Evolutionary conservation across 2,888 invertebrate genomes (phyloP), one percentile per base, ranked within the genome.

Genomic region (Trachelus stipa): DNA sequence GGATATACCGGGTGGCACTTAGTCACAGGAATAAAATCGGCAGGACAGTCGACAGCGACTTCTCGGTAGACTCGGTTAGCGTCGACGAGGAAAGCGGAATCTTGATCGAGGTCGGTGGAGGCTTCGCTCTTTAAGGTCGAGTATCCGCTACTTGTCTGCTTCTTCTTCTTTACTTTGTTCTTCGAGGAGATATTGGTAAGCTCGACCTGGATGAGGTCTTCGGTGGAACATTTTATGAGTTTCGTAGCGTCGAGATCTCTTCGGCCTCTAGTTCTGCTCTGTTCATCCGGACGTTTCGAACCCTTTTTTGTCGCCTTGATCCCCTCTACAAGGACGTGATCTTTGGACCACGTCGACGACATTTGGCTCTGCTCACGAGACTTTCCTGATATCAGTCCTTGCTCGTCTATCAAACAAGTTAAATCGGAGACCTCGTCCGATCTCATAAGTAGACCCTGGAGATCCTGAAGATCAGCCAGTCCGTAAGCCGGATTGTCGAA

Each of bases 401-500:
- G 86, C 4, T 90, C 91, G 83, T 88, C 90, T 40, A 91, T 90
- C 30, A 91, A 80, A 30, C 88, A 79, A 0, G 90, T 88, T 12
- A 91, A 81, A 34, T 91, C 91, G 56, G 87, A 85, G 4, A 89
- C 88, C 74, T 91, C 90, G 79, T 91, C 90, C 4, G 90, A 88
- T 56, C 90, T 82, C 78, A 89, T 87, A 23, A 91, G 73, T 1
- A 90, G 83, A 1, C 88, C 89, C 74, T 88, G 88, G 3, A 89
- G 83, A 30, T 90, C 91, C 33, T 87, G 86, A 73, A 90, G 83
- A 69, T 90, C 90, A 31, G 87, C 83, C 68, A 91, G 68, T 2
- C 90, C 91, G 79, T 91, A 91, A 0, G 91, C 91, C 0, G 91
- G 91, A 81, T 91, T 91, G 77, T 91, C 91, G 79, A 91, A 91